Evolutionary conservation across 23 tunicate genomes (phyloP).

Genomic region (Trididemnum clinides): DNA sequence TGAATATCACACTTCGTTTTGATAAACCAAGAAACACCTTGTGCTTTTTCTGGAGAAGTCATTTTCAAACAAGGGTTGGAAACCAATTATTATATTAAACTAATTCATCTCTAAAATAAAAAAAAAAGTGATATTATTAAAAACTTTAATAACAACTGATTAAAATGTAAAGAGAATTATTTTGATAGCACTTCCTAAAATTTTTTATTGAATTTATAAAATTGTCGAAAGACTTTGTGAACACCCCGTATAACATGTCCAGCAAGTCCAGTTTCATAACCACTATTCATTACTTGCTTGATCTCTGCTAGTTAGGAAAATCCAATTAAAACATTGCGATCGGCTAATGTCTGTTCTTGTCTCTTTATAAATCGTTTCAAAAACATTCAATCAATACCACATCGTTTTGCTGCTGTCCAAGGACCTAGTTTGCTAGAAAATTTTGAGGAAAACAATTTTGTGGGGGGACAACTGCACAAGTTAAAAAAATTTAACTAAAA

Average conservation of each 20-base stretch:
- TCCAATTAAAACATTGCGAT: conserved; percentile 18
- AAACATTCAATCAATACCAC: conserved; percentile 10
- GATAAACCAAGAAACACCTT: not conserved
- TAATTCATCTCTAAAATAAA: no score
- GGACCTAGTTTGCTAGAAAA: not conserved
- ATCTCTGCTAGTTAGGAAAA: not conserved
- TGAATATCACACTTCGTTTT: not conserved
- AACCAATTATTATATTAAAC: not conserved
- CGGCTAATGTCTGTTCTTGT: conserved; percentile 14
- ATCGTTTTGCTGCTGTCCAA: not conserved
- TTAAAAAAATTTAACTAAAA: no score
- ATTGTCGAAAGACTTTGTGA: no score
- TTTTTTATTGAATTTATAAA: no score
- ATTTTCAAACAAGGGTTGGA: not conserved
- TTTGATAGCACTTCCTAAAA: not conserved
- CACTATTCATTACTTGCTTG: conserved; percentile 1
- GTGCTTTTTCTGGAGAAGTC: not conserved
- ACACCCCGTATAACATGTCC: not conserved
- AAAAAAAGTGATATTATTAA: no score
- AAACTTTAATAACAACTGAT: no score
- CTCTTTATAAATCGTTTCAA: conserved; percentile 27
- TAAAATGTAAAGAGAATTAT: no score
- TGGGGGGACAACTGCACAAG: not conserved
- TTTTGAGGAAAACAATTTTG: not conserved
- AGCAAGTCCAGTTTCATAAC: not conserved